Evolutionary conservation across 2,113 vertebrate genomes (phyloP).

Genomic region (Chunga burmeisteri): DNA sequence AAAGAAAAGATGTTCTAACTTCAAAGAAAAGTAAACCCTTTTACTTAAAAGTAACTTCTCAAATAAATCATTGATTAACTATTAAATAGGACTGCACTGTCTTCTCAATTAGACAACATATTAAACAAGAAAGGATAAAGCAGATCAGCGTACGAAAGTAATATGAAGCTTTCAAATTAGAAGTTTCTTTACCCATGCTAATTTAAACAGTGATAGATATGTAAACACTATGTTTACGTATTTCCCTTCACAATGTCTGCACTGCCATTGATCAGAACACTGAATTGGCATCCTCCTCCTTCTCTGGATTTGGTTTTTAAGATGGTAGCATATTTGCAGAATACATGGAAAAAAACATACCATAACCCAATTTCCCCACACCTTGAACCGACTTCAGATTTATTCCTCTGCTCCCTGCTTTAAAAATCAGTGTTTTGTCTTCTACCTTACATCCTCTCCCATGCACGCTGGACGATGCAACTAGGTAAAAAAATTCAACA

Average conservation of each 20-base stretch:
- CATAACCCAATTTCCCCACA: not conserved
- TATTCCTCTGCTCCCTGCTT: not conserved
- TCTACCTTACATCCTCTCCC: not conserved
- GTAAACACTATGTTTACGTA: slow-evolving; percentile 47
- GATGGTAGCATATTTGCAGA: not conserved
- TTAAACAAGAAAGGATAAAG: not conserved
- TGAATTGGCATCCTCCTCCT: not conserved
- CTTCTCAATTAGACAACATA: not conserved
- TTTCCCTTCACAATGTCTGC: slow-evolving; percentile 1
- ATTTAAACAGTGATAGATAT: slow-evolving; percentile 38
- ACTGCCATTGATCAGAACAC: not conserved
- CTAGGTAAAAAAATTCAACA: not conserved
- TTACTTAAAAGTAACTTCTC: not conserved
- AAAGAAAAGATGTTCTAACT: not conserved
- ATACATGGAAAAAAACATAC: not conserved
- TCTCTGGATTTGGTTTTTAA: not conserved
- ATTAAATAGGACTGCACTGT: not conserved
- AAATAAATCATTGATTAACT: slow-evolving; percentile 12
- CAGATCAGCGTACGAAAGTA: not conserved
- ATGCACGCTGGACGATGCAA: not conserved
- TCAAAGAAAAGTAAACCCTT: not conserved
- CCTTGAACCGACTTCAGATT: not conserved
- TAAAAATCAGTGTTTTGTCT: not conserved
- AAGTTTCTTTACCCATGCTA: slow-evolving; percentile 9
- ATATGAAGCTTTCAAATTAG: slow-evolving; percentile 14